Evolutionary conservation across 2,888 invertebrate genomes (phyloP), one percentile per base, ranked within the genome.

Genomic region (Caenorhabditis uteleia): DNA sequence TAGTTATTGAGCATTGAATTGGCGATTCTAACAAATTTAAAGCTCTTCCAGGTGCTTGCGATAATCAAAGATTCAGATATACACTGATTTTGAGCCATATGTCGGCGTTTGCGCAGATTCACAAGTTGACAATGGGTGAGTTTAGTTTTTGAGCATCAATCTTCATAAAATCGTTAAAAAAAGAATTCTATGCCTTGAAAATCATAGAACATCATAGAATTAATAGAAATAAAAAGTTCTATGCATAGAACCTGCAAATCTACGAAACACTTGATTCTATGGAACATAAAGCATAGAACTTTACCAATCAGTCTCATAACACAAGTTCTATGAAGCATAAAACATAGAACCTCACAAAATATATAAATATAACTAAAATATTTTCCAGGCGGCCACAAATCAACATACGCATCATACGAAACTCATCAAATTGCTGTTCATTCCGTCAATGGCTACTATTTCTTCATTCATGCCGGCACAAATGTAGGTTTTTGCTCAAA

Each of bases 71-170:
- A 26, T 53, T 53, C 47, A 36, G 49, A 16, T 29, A 43, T 7
- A 40, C 40, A 4, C 34, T 64, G n/a, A 54, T 64, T n/a, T 27
- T 48, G 10, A 39, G 53, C 16, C 64, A 64, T 26, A 29, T 64
- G 23, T 53, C 51, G 18, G 53, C 48, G 0, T 36, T 64, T 39
- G 53, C 48, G 10, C 64, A 64, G 25, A 57, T 64, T 34, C 64
- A 56, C 27, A 64, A 64, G 27, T 36, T 57, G 14, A 34, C 26
- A 14, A 48, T 64, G 57, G 64, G 61, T 61, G 3, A 31, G 18
- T 45, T 29, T 31, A 21, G 12, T 26, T 55, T 55, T 57, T 21
- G 64, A 57, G 6, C 64, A 64, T 40, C 38, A 64, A 25, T 49
- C 53, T 2, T 53, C 64, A 7, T 64, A 53, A 21, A 53, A 53